Percentiles rank a stretch among this genome's conserved stretches.
These are phyloP conservation scores for Mesochorus sp. DNA, from an alignment of 2,888 invertebrate species.

Conservation along the genomic window DNA sequence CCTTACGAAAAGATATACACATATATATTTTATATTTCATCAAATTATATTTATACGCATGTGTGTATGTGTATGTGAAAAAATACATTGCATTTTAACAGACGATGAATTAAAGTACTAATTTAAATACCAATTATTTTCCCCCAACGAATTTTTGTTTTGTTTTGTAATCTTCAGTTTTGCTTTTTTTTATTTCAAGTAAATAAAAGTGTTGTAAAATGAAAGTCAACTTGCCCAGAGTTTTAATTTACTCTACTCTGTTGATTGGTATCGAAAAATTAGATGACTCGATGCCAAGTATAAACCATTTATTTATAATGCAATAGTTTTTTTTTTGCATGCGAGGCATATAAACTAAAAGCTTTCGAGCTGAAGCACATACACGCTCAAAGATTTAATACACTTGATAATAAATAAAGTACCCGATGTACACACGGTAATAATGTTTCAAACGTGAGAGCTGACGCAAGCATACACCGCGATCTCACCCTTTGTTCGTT, in stretches of 20 bases:
- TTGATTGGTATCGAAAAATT: too few species aligned
- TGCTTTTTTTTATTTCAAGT: too few species aligned
- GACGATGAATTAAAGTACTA: not conserved
- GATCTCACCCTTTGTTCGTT: not conserved
- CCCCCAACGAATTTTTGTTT: not conserved
- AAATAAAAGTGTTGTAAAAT: too few species aligned
- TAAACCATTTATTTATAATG: not conserved
- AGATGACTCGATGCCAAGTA: too few species aligned
- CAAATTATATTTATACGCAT: too few species aligned
- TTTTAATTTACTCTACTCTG: too few species aligned
- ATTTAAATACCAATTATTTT: not conserved
- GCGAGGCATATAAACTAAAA: not conserved
- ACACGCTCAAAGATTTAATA: slow-evolving; percentile 17
- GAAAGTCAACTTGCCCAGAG: too few species aligned
- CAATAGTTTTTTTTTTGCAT: not conserved
- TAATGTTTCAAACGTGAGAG: slow-evolving; percentile 65
- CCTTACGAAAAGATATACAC: too few species aligned
- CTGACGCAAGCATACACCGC: slow-evolving; percentile 50
- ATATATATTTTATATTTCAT: too few species aligned
- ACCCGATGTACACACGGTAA: not conserved
- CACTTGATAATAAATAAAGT: slow-evolving; percentile 21
- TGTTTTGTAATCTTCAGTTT: too few species aligned
- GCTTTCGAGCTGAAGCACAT: not conserved
- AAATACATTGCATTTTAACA: not conserved
- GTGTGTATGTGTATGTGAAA: too few species aligned